Conservation (phyloP, 2,797 vertebrate species). For the Tragelaphus oryx region DNA sequence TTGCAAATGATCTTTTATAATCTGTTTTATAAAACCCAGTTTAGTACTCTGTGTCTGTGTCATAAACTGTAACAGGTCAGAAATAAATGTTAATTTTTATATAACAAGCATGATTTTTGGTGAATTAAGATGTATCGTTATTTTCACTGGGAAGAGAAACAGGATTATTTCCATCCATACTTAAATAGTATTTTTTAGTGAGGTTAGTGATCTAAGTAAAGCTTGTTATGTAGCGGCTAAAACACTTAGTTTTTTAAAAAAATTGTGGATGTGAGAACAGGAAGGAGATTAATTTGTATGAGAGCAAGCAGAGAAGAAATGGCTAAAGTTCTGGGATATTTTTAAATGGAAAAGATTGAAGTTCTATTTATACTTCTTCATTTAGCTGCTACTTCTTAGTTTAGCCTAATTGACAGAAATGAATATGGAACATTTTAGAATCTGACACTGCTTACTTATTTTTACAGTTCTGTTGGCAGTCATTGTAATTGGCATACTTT, state of each 20-base stretch:
- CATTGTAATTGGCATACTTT: neutral
- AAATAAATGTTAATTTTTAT: slow-evolving; percentile 13
- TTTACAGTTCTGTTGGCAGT: slow-evolving; percentile 11
- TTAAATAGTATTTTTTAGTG: neutral
- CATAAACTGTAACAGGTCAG: neutral
- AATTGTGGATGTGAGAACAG: neutral
- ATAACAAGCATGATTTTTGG: neutral
- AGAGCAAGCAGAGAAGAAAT: neutral
- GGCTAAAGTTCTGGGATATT: neutral
- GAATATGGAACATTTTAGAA: slow-evolving; percentile 16
- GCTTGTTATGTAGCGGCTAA: neutral
- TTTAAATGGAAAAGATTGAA: neutral
- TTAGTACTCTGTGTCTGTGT: neutral
- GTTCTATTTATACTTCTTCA: neutral
- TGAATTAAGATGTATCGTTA: neutral
- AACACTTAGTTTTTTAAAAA: neutral
- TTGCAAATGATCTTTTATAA: slow-evolving; percentile 15
- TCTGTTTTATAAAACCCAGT: neutral
- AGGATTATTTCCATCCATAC: neutral
- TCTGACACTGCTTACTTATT: neutral
- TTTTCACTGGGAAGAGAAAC: neutral
- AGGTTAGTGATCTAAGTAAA: neutral
- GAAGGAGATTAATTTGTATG: neutral
- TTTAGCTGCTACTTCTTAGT: slow-evolving; percentile 17
- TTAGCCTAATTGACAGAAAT: slow-evolving; percentile 6